Base-by-base conservation (phyloP, 30 jellyfish, hydroid and myxozoan species). In the Aurelia sp. region DNA sequence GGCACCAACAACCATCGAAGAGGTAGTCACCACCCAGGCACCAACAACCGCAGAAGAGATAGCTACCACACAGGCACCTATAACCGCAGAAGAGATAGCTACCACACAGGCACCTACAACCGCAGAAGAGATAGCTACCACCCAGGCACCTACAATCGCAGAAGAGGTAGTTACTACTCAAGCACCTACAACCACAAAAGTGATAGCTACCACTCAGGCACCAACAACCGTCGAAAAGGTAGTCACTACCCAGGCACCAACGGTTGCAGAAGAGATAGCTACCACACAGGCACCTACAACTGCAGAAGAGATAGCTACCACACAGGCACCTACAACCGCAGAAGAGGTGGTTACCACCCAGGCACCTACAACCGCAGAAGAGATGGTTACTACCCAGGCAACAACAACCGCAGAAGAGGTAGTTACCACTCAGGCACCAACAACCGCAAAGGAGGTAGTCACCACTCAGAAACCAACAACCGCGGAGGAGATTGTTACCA, bases 141-240 rank as follows among this genome's bases (percentile, higher is more conserved):
- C 55, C 15, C 13, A 44, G 51, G 82, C 31, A 58, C 94, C 31
- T 58, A 21, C 33, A 21, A 64, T 55, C 2, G 40, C 55, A 18
- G 41, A 64, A 21, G 75, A 38, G 18, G 51, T 44, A 64, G 75
- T 13, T 21, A 38, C 90, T 6, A 41, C 69, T 13, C 40, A 59
- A 16, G 62, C 91, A 74, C 60, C 72, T 5, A 67, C 91, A 63
- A 59, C 91, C 0, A 22, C 84, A n/a, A 57, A 66, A 22, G 75
- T 50, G 13, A 61, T 63, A 24, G 51, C 63, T 15, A 59, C 79
- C 38, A 63, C 88, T 4, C 58, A 71, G 22, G 53, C 87, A 11
- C 73, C 74, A 4, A 55, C 38, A 8, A 85, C 79, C 4, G 40
- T 55, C 5, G 55, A 74, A 65, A 67, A 7, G 48, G 76, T 65